These are phyloP conservation scores for Germaria angustata DNA, from an alignment of 2,888 invertebrate genomes.

Conservation along the genomic window DNA sequence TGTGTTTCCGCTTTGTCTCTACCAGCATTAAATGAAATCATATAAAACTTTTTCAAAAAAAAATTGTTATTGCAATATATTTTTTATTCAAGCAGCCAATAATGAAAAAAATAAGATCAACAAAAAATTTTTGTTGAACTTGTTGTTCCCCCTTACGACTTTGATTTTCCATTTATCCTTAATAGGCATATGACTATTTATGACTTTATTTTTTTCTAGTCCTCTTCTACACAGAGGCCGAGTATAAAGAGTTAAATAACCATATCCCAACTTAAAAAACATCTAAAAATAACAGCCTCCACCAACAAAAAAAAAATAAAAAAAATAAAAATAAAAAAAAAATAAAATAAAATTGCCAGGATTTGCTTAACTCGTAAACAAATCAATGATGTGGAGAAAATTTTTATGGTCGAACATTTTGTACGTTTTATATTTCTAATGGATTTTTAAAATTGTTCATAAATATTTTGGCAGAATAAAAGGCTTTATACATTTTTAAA, in stretches of 20 bases:
- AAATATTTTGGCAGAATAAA: slow-evolving; percentile 4
- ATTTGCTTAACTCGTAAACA: slow-evolving; percentile 54
- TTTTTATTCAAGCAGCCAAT: slow-evolving; percentile 11
- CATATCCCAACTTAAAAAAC: slow-evolving; percentile 17
- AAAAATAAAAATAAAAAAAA: slow-evolving; percentile 5
- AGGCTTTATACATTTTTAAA: not conserved
- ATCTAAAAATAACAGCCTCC: slow-evolving; percentile 5
- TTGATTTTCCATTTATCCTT: slow-evolving; percentile 36
- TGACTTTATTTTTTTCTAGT: slow-evolving; percentile 29
- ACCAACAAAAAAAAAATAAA: not conserved
- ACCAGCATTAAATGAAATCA: not conserved
- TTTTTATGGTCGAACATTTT: slow-evolving; percentile 26
- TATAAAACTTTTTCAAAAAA: not conserved
- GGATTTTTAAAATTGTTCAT: slow-evolving; percentile 32
- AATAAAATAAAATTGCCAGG: slow-evolving; percentile 30
- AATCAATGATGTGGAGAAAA: slow-evolving; percentile 57
- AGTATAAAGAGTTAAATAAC: slow-evolving; percentile 52
- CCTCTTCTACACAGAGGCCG: not conserved
- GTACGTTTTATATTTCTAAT: slow-evolving; percentile 7
- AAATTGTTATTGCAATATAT: slow-evolving; percentile 25
- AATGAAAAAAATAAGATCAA: not conserved
- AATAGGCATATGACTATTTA: slow-evolving; percentile 47
- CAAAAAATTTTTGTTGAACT: slow-evolving; percentile 1
- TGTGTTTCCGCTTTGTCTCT: slow-evolving; percentile 66
- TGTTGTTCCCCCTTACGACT: not conserved